Evolutionary conservation across 2,888 invertebrate species (phyloP).

Genomic region (Drosophila austrosaltans): DNA sequence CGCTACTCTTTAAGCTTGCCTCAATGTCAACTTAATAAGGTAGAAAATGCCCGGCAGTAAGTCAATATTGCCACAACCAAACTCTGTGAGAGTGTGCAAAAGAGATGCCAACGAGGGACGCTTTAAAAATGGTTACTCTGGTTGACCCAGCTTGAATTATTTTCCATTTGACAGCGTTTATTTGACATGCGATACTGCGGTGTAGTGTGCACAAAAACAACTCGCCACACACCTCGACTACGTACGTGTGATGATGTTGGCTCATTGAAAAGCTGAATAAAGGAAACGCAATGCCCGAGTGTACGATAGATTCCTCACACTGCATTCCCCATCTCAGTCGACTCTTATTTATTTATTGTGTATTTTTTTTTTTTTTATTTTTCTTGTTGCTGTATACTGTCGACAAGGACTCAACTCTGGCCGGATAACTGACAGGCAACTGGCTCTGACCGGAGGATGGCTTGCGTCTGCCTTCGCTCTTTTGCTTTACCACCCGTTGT

Average conservation of each 20-base stretch:
- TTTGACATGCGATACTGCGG: conserved; percentile 58
- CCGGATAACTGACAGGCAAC: conserved; percentile 26
- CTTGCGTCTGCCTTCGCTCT: not conserved
- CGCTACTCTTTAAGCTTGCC: conserved; percentile 33
- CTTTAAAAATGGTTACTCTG: conserved; percentile 42
- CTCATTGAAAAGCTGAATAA: conserved; percentile 34
- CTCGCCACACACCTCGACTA: conserved; percentile 32
- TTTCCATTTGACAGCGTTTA: conserved; percentile 58
- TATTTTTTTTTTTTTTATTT: conserved; percentile 38
- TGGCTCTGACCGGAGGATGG: conserved; percentile 26
- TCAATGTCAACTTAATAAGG: conserved; percentile 62
- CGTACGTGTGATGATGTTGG: conserved; percentile 35
- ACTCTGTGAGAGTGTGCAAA: not conserved
- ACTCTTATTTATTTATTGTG: conserved; percentile 60
- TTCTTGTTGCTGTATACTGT: conserved; percentile 18
- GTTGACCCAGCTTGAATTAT: conserved; percentile 50
- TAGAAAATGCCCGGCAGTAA: conserved; percentile 43
- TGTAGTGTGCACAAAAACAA: conserved; percentile 20
- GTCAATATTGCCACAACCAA: conserved; percentile 44
- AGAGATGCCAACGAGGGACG: conserved; percentile 36
- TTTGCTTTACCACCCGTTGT: conserved; percentile 54
- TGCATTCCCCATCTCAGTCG: not conserved
- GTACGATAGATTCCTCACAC: conserved; percentile 43
- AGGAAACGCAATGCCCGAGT: conserved; percentile 43
- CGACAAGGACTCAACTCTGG: conserved; percentile 43